A percentile compares a stretch with the other conserved stretches of the same genome.
Conservation (phyloP, 2,888 invertebrate genomes). For the Argyra leucocephala region DNA sequence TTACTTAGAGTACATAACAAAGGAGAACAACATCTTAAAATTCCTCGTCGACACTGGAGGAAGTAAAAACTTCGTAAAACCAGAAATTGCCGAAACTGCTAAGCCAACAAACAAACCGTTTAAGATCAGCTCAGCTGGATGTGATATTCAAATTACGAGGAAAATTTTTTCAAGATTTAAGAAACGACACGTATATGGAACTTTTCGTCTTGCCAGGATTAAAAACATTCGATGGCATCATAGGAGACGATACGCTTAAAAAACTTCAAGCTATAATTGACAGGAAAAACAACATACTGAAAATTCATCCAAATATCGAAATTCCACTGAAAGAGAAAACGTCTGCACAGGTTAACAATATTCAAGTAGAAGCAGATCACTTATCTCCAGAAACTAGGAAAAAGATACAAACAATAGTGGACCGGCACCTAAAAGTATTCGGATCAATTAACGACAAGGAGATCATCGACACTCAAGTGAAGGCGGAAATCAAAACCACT, state of each 20-base stretch:
- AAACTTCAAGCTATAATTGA: conserved; percentile 22
- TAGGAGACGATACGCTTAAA: conserved; percentile 21
- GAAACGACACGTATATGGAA: conserved; percentile 14
- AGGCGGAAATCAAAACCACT: conserved; percentile 32
- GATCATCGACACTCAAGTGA: conserved; percentile 19
- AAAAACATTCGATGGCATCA: conserved; percentile 15
- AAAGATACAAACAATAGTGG: neutral
- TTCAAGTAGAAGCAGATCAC: conserved; percentile 12
- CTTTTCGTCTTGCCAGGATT: conserved; percentile 20
- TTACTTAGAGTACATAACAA: conserved; percentile 17
- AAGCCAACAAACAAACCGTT: no score
- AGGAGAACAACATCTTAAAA: conserved; percentile 7
- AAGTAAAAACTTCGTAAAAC: conserved; percentile 15
- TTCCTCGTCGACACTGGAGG: conserved; percentile 15
- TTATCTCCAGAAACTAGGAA: neutral
- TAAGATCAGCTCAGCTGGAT: conserved; percentile 11
- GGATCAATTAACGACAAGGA: no score
- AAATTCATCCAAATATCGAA: conserved; percentile 13
- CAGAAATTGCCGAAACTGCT: neutral
- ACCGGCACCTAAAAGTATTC: no score
- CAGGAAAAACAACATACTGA: conserved; percentile 19
- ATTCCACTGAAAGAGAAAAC: conserved; percentile 9
- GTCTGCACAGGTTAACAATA: conserved; percentile 9
- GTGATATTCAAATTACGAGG: no score
- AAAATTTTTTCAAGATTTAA: conserved; percentile 15